These are phyloP conservation scores for Theretra japonica DNA, from an alignment of 2,888 invertebrate genomes.

Conservation along the genomic window DNA sequence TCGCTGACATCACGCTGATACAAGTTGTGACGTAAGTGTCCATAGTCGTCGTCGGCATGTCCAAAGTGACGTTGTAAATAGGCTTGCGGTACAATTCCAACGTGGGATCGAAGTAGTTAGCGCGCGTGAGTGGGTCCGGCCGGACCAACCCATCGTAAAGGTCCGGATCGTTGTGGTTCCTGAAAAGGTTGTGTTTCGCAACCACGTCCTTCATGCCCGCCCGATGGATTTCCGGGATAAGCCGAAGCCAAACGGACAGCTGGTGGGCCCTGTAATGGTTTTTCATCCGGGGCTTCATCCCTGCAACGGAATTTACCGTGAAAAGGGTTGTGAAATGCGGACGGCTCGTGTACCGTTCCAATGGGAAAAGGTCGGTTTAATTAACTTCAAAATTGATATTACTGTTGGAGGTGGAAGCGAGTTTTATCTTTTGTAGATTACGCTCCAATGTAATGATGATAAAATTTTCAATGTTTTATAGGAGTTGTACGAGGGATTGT, in stretches of 20 bases:
- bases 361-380: constrained; percentile 53
- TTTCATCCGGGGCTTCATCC: constrained; percentile 95
- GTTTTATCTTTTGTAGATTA: constrained; percentile 49
- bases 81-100: constrained; percentile 86
- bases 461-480: constrained; percentile 29
- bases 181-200: constrained; percentile 94
- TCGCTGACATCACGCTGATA: constrained; percentile 89
- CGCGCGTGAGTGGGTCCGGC: constrained; percentile 90
- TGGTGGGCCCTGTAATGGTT: constrained; percentile 99
- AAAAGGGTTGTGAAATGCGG: constrained; percentile 46
- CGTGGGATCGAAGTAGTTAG: constrained; percentile 87
- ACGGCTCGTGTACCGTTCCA: constrained; percentile 19
- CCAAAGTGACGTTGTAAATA: constrained; percentile 83
- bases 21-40: constrained; percentile 88
- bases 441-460: constrained; percentile 27
- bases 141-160: constrained; percentile 95
- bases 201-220: constrained; percentile 96
- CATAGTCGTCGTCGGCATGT: constrained; percentile 82
- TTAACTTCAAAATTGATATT: constrained; percentile 61
- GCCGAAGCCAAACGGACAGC: constrained; percentile 96
- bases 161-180: constrained; percentile 94
- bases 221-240: constrained; percentile 95
- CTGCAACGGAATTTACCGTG: constrained; percentile 83
- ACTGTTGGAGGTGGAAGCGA: constrained; percentile 45
- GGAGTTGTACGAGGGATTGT: background rate